Conservation (phyloP, 2,888 invertebrate genomes). For the Athripsodes cinereus region DNA sequence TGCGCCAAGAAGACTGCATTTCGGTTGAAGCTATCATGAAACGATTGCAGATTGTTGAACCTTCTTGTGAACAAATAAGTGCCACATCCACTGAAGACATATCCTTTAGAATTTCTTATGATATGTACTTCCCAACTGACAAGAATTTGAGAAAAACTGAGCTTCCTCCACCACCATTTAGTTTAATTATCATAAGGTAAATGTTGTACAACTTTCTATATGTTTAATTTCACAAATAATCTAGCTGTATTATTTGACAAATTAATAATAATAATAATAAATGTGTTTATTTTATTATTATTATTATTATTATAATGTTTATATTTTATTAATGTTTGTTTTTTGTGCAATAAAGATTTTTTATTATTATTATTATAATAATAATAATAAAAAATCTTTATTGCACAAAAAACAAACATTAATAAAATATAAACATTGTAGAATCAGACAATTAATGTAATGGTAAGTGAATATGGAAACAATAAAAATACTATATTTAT, state of each 20-base stretch:
- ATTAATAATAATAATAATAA: too few species aligned
- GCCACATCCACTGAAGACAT: conserved; percentile 25
- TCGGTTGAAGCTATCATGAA: conserved; percentile 35
- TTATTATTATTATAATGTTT: too few species aligned
- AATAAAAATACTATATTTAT: not conserved
- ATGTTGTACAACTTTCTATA: conserved; percentile 28
- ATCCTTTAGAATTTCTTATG: conserved; percentile 37
- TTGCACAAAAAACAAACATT: too few species aligned
- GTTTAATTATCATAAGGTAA: conserved; percentile 43
- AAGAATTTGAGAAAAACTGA: conserved; percentile 41
- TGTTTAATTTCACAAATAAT: too few species aligned
- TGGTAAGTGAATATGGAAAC: not conserved
- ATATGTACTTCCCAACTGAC: conserved; percentile 42
- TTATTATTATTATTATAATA: too few species aligned
- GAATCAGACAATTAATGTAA: too few species aligned
- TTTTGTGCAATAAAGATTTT: too few species aligned
- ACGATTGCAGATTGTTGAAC: conserved; percentile 38
- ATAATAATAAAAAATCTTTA: too few species aligned
- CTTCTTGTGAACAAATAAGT: conserved; percentile 2
- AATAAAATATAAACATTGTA: too few species aligned
- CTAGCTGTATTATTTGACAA: too few species aligned
- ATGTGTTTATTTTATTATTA: too few species aligned
- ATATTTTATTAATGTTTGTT: too few species aligned
- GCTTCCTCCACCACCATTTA: conserved; percentile 41
- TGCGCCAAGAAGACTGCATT: conserved; percentile 36